Percentiles rank a stretch among this genome's conserved stretches.
Conservation (phyloP, 1,140 invertebrate genomes). For the Idris sp. region DNA sequence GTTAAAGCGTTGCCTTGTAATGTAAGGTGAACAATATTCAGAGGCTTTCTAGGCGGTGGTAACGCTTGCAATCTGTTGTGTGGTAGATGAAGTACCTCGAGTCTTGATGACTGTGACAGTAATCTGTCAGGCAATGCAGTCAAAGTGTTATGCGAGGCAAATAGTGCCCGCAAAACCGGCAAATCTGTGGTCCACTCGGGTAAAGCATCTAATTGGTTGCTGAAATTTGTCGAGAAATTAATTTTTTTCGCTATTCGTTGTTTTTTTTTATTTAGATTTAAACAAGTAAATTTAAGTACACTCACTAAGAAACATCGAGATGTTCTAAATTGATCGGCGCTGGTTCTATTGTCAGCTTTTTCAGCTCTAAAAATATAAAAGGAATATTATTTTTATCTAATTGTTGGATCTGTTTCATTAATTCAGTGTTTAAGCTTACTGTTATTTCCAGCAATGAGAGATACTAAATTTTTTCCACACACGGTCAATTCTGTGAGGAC, state of each 20-base stretch:
- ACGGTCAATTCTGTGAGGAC: slow-evolving; percentile 83
- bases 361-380: slow-evolving; percentile 80
- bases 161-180: slow-evolving; percentile 84
- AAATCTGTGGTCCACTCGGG: slow-evolving; percentile 89
- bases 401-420: background rate
- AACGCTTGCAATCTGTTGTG: slow-evolving; percentile 87
- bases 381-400: background rate
- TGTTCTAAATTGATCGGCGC: slow-evolving; percentile 84
- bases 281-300: slow-evolving; percentile 32
- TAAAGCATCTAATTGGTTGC: slow-evolving; percentile 85
- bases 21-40: slow-evolving; percentile 84
- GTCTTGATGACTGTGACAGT: slow-evolving; percentile 84
- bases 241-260: no score
- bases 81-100: slow-evolving; percentile 85
- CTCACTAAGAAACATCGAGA: slow-evolving; percentile 86
- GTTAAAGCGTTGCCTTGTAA: slow-evolving; percentile 88
- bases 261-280: no score
- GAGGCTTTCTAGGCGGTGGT: slow-evolving; percentile 82
- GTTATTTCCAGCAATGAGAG: slow-evolving; percentile 86
- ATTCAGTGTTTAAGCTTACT: slow-evolving; percentile 78
- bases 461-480: slow-evolving; percentile 82
- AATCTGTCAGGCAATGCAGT: slow-evolving; percentile 84
- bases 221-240: slow-evolving; percentile 68
- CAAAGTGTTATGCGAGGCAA: slow-evolving; percentile 86
- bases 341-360: slow-evolving; percentile 82